Base-by-base conservation (phyloP, 2,797 vertebrate species). In the Loris lydekkerianus region DNA sequence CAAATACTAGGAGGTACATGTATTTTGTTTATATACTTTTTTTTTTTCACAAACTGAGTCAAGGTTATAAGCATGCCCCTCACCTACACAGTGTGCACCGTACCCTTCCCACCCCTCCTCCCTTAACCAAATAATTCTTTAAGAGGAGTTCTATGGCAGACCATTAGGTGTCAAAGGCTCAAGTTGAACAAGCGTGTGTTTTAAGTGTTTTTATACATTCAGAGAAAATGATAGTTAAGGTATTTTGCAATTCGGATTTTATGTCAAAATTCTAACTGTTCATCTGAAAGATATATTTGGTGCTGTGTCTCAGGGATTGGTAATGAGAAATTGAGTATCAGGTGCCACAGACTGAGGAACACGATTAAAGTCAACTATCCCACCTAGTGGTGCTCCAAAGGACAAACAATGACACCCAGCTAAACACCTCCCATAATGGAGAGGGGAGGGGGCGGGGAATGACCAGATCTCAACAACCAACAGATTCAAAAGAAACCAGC, bases 81-180 rank as follows among this genome's bases (percentile, higher is more conserved):
- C 49, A 53, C 14, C 49, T 53, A 15, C 49, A 53, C 49, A 4
- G 49, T 53, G 49, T 53, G 49, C 49, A 53, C 49, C 14, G 3
- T 53, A 53, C 49, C 49, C 49, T 15, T 15, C 49, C 14, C 49
- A 53, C 49, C 49, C 10, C 49, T 53, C 49, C 49, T 53, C 14
- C 49, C 49, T 14, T 3, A 53, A 53, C 49, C 10, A 34, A 96
- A 53, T 92, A 93, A 60, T 23, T 49, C 34, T 81, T 83, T 23
- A 53, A 23, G 34, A 97, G 81, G 89, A 95, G 86, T 96, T 98
- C 97, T 96, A 94, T 92, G 98, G 98, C 98, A 98, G 97, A 98
- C 98, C 96, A 96, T 96, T 97, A 96, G 1, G 83, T 11, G 15
- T 76, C 61, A 81, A 85, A 93, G 91, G 89, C 95, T 94, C 75